Base-by-base conservation (phyloP, 2,797 vertebrate species). In the Tadarida brasiliensis region DNA sequence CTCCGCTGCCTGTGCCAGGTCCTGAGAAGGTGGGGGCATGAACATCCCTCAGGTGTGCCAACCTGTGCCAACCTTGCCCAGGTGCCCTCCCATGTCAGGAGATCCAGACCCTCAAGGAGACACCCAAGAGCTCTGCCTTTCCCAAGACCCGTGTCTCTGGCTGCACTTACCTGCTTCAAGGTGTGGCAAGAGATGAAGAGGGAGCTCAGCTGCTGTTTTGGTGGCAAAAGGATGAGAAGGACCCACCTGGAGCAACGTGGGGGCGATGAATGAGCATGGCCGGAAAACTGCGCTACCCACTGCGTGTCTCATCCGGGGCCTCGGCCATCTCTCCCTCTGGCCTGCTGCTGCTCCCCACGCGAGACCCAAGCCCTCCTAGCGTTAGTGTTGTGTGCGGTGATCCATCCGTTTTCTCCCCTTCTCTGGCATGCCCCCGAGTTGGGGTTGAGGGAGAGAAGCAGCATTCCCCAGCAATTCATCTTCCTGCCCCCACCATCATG, bases 281-380 rank as follows among this genome's bases (percentile, higher is more conserved):
- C n/a, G 4, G 81, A 24, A 49, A 35, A 17, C 54, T 0, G 4
- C 20, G 9, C 33, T 57, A 22, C 9, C 20, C 0, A 0, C 0
- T 0, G 11, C 35, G 0, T 19, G 17, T 63, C 19, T 15, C 39
- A 1, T 12, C 47, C 17, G 61, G 39, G 77, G 4, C 22, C 1
- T 0, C 0, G 28, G 39, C 54, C 28, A 3, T 20, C 59, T 63
- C 44, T 56, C 8, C 28, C 39, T 20, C 84, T 70, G 30, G 22
- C 16, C 78, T 33, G 11, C 61, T 30, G 30, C 39, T 59, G 20
- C 2, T 15, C 11, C 17, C 20, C 33, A 71, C n/a, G 11, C 68
- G 3, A 65, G 56, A 33, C 56, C 63, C 11, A 5, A 35, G 56
- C 28, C 51, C 33, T 87, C 47, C 76, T 2, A 2, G 19, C 30